Evolutionary conservation across 2,888 invertebrate species (phyloP).

Genomic region (Cheiracanthium punctorium): DNA sequence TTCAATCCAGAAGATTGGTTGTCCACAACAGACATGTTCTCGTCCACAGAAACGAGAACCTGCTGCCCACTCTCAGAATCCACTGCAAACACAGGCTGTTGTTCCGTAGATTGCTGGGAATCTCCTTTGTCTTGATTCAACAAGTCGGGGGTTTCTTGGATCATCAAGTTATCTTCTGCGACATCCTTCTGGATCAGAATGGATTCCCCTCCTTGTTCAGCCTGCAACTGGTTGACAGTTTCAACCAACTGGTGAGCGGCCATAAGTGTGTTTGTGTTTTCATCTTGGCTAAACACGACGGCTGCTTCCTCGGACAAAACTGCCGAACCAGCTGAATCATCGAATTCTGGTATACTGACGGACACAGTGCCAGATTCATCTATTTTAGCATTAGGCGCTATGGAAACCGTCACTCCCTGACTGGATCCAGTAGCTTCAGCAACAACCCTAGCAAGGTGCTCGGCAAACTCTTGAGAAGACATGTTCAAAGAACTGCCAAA

Average conservation of each 20-base stretch:
- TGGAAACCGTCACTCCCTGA: slow-evolving; percentile 62
- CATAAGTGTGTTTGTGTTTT: slow-evolving; percentile 31
- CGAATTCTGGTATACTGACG: slow-evolving; percentile 64
- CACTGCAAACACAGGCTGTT: slow-evolving; percentile 27
- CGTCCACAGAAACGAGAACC: slow-evolving; percentile 47
- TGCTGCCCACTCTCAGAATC: slow-evolving; percentile 46
- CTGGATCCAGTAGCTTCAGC: slow-evolving; percentile 64
- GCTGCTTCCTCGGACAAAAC: slow-evolving; percentile 60
- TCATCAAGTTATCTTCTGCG: slow-evolving; percentile 42
- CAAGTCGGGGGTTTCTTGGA: slow-evolving; percentile 28
- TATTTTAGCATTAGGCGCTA: slow-evolving; percentile 52
- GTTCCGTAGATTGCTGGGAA: slow-evolving; percentile 44
- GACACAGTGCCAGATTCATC: slow-evolving; percentile 56
- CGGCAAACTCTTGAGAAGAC: slow-evolving; percentile 63
- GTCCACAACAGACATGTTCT: slow-evolving; percentile 23
- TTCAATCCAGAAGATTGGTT: slow-evolving; percentile 10
- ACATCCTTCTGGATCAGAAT: slow-evolving; percentile 52
- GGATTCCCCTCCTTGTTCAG: slow-evolving; percentile 51
- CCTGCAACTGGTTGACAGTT: slow-evolving; percentile 46
- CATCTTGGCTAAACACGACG: slow-evolving; percentile 48
- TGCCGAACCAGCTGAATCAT: slow-evolving; percentile 54
- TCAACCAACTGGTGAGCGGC: slow-evolving; percentile 57
- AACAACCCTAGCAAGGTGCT: slow-evolving; percentile 66
- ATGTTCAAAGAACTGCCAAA: slow-evolving; percentile 43
- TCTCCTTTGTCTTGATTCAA: slow-evolving; percentile 35